Evolutionary conservation across 2,113 vertebrate genomes (phyloP).

Genomic region (Grallaria varia): DNA sequence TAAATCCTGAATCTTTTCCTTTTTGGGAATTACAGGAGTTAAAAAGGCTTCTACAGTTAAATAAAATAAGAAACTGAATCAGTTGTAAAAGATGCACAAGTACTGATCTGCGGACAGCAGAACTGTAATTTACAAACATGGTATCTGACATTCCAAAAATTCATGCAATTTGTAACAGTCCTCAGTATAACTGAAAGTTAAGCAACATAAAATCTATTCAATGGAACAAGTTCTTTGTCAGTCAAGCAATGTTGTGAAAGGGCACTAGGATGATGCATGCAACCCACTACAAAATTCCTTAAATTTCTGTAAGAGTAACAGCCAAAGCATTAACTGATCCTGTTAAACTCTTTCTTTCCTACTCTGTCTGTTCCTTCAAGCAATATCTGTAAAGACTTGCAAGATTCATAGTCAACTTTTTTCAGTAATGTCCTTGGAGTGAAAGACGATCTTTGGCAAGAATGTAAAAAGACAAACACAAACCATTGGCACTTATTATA

Average conservation of each 20-base stretch:
- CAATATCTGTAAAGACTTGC: neutral
- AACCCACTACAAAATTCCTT: conserved; percentile 46
- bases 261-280: neutral
- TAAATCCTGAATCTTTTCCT: neutral
- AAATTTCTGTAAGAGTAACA: conserved; percentile 13
- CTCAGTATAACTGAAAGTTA: neutral
- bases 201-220: neutral
- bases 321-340: neutral
- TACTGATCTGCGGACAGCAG: neutral
- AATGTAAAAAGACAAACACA: conserved; percentile 27
- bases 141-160: neutral
- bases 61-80: neutral
- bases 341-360: neutral
- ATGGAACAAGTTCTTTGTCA: neutral
- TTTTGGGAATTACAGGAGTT: neutral
- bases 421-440: conserved; percentile 40
- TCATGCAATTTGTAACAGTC: neutral
- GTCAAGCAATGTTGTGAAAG: neutral
- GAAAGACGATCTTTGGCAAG: conserved; percentile 43
- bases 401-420: conserved; percentile 25
- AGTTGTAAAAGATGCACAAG: neutral
- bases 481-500: conserved; percentile 12
- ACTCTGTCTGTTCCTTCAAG: neutral
- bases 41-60: neutral
- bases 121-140: conserved; percentile 15